A percentile compares a stretch with the other conserved stretches of the same genome.
These are phyloP conservation scores for Clarias laeviceps DNA, from an alignment of 2,797 vertebrate species.

Conservation along the genomic window DNA sequence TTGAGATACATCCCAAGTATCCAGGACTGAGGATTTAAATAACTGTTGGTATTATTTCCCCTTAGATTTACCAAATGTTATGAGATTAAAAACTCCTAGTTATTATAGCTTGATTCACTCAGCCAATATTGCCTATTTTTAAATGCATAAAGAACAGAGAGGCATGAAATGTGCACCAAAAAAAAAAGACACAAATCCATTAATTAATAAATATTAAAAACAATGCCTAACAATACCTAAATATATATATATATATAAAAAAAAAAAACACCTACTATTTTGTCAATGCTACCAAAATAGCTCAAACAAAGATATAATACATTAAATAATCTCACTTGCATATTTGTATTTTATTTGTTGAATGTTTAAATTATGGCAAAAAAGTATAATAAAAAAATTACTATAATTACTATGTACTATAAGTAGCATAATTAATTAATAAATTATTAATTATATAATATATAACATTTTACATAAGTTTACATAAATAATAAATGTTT, in stretches of 20 bases:
- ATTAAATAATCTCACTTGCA: background rate
- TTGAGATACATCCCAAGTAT: constrained; percentile 4
- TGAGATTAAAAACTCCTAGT: constrained; percentile 3
- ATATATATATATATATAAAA: no score
- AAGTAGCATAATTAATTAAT: no score
- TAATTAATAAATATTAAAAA: background rate
- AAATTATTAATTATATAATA: no score
- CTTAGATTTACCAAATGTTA: constrained; percentile 10
- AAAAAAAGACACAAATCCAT: background rate
- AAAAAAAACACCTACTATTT: background rate
- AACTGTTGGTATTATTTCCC: constrained; percentile 3
- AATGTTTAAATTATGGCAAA: no score
- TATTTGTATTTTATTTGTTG: no score
- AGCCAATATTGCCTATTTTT: background rate
- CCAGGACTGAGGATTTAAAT: background rate
- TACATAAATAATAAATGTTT: no score
- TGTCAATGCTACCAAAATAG: background rate
- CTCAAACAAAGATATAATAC: background rate
- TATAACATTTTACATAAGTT: no score
- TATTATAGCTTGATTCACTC: background rate
- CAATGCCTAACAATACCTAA: no score
- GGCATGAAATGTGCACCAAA: background rate
- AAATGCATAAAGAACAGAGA: constrained; percentile 6
- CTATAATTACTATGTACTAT: no score
- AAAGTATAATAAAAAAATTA: no score